These are phyloP conservation scores for Lepeophtheirus salmonis DNA, from an alignment of 1,140 invertebrate species.

Conservation along the genomic window DNA sequence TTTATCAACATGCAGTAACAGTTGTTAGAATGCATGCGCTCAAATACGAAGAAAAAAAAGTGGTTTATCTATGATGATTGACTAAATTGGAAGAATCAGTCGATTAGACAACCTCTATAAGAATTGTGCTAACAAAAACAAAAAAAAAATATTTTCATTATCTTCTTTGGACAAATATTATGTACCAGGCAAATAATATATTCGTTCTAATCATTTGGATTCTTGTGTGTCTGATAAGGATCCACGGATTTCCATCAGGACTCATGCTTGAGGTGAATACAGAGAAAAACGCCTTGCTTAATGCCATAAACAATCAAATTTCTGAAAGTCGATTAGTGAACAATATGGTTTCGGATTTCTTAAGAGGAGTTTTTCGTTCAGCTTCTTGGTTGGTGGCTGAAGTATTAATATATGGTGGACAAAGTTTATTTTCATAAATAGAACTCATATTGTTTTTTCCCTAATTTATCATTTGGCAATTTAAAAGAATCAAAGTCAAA, in stretches of 20 bases:
- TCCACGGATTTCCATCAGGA: background rate
- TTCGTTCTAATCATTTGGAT: background rate
- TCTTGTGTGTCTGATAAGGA: background rate
- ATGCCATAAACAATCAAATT: background rate
- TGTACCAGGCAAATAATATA: too few relatives aligned
- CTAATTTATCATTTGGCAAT: too few relatives aligned
- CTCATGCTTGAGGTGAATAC: background rate
- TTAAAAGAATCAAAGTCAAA: too few relatives aligned
- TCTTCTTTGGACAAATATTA: too few relatives aligned
- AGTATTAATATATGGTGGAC: background rate
- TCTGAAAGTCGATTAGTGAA: background rate
- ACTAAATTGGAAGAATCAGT: too few relatives aligned
- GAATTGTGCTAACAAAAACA: too few relatives aligned
- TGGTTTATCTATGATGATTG: too few relatives aligned
- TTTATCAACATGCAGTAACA: too few relatives aligned
- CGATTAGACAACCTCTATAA: too few relatives aligned
- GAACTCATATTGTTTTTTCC: background rate
- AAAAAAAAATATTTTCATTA: too few relatives aligned
- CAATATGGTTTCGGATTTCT: background rate
- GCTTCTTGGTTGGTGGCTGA: background rate
- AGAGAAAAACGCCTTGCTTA: background rate
- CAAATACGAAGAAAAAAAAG: too few relatives aligned
- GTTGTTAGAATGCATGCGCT: too few relatives aligned
- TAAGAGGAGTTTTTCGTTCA: background rate
- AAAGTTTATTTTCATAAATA: background rate